Base-by-base conservation (phyloP, 2,113 vertebrate genomes). In the Taxidea taxus region DNA sequence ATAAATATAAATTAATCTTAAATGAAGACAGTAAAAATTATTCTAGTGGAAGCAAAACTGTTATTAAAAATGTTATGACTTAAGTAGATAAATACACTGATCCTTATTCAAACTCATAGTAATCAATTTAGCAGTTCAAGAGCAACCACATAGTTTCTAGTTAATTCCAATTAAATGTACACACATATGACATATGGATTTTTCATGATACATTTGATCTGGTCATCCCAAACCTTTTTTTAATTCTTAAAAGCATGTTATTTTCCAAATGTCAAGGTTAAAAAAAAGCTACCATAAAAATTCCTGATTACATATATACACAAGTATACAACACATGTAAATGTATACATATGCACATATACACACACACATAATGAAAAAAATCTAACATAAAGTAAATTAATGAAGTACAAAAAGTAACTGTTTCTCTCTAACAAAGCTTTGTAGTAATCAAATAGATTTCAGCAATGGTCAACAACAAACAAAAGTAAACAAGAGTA, bases 1-100 rank as follows among this genome's bases (percentile, higher is more conserved):
- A 94, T 97, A 98, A 98, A 98, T 95, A 98, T 60, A 97, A 82
- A 98, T 98, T 87, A 98, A 97, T 97, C 97, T 88, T 95, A 94
- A 94, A 85, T 56, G 4, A 98, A 56, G 97, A 90, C 4, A 98
- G 66, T n/a, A 47, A 80, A 54, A 54, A 68, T 44, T 92, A 84
- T 88, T 95, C n/a, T 94, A 97, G 47, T 34, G 91, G 92, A 97
- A 97, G 68, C 62, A 97, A 91, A 20, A 58, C 12, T 68, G 95
- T 97, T 80, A 92, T n/a, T 68, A 39, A 44, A 87, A 58, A 72
- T 74, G 7, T 82, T 90, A 82, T 85, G 58, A 80, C 27, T 89
- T 13, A 95, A 62, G 56, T 82, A 42, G 90, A 97, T 96, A 86
- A 14, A 80, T 6, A 93, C 0, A 66, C 3, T 56, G 54, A 70